These are phyloP conservation scores for Thysanoteuthis rhombus DNA, from an alignment of 2,888 invertebrate genomes.

Conservation along the genomic window DNA sequence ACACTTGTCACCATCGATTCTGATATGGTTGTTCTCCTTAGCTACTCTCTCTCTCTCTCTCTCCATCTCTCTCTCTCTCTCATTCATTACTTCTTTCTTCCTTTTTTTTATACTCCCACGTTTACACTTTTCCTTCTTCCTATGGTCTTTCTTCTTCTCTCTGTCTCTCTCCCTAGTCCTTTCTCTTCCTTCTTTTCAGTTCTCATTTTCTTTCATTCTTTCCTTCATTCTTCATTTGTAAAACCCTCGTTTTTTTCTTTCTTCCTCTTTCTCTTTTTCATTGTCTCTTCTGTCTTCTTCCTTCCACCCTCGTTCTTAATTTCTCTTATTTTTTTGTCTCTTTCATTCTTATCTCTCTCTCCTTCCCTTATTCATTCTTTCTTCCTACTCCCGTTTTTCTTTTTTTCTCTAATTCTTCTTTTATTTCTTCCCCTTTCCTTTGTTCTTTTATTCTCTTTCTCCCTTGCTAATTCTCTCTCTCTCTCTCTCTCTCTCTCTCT, in stretches of 20 bases:
- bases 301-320: no score
- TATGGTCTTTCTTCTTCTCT: neutral
- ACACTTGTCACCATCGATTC: neutral
- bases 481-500: neutral
- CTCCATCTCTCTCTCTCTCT: neutral
- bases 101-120: rapidly evolving
- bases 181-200: no score
- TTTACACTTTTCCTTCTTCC: neutral
- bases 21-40: neutral
- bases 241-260: no score
- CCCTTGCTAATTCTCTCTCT: neutral
- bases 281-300: rapidly evolving
- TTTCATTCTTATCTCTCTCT: neutral
- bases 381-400: neutral
- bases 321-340: neutral
- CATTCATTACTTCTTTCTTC: neutral
- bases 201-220: neutral
- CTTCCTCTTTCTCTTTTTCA: neutral
- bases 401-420: neutral
- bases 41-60: neutral
- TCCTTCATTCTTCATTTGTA: neutral
- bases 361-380: neutral
- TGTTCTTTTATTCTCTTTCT: neutral
- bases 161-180: neutral
- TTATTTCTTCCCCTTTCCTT: neutral